Percentiles rank a stretch among this genome's conserved stretches.
Conservation (phyloP, 2,888 invertebrate species). For the Drosophila neonasuta region DNA sequence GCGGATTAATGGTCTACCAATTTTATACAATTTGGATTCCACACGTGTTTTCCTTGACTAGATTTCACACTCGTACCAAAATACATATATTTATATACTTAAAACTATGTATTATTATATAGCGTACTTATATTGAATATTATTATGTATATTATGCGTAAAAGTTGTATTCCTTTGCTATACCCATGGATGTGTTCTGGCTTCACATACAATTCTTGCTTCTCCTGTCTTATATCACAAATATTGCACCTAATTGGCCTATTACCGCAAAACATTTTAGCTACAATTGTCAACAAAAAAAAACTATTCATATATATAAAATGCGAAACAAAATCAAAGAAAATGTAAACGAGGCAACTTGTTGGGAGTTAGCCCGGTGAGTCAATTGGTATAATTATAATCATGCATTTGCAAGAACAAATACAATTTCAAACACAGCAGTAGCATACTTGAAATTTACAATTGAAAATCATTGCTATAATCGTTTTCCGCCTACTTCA, state of each 20-base stretch:
- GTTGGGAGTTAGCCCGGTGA: not conserved
- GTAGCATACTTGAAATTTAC: slow-evolving; percentile 36
- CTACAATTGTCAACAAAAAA: slow-evolving; percentile 52
- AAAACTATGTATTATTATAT: slow-evolving; percentile 10
- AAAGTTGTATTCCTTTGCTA: slow-evolving; percentile 28
- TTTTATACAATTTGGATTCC: slow-evolving; percentile 41
- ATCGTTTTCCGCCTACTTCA: slow-evolving; percentile 8
- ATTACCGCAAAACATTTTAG: slow-evolving; percentile 63
- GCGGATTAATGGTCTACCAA: slow-evolving; percentile 18
- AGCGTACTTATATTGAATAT: slow-evolving; percentile 8
- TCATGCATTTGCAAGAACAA: slow-evolving; percentile 15
- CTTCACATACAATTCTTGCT: slow-evolving; percentile 32
- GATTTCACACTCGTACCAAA: slow-evolving; percentile 69
- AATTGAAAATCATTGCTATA: slow-evolving; percentile 13
- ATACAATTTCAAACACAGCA: slow-evolving; percentile 4
- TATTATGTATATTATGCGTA: slow-evolving; percentile 13
- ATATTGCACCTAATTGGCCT: slow-evolving; percentile 82
- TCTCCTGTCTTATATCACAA: slow-evolving; percentile 79
- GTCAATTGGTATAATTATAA: slow-evolving; percentile 3
- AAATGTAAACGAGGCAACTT: not conserved
- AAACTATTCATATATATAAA: not conserved
- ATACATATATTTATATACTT: slow-evolving; percentile 30
- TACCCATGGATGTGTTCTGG: slow-evolving; percentile 14
- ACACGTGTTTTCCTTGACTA: slow-evolving; percentile 60
- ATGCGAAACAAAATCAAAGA: slow-evolving; percentile 1